Conservation (phyloP, 2,888 invertebrate genomes). For the Cheilosia vulpina region DNA sequence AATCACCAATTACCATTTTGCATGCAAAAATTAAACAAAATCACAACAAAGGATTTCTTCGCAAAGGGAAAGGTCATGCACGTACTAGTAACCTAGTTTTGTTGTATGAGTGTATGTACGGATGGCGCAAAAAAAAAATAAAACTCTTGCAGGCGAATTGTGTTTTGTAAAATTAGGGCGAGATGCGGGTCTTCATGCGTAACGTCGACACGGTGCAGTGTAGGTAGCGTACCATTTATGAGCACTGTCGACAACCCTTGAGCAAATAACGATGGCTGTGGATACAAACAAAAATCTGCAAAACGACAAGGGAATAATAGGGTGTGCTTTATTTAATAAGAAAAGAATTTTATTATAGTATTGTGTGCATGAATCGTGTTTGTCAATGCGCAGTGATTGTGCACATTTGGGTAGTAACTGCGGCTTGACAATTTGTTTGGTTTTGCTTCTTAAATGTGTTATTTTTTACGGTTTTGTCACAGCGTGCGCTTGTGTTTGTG, state of each 20-base stretch:
- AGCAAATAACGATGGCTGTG: constrained; percentile 13
- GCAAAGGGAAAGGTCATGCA: constrained; percentile 63
- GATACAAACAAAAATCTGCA: not conserved
- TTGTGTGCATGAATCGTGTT: not conserved
- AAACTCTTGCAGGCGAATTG: constrained; percentile 21
- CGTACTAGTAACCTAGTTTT: constrained; percentile 65
- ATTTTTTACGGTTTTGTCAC: too few species aligned
- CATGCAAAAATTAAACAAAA: constrained; percentile 35
- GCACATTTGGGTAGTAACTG: not conserved
- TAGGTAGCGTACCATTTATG: constrained; percentile 6
- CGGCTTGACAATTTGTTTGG: too few species aligned
- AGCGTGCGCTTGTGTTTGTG: too few species aligned
- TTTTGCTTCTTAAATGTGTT: too few species aligned
- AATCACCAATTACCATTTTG: constrained; percentile 15
- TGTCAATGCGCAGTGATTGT: not conserved
- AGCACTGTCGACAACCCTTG: constrained; percentile 40
- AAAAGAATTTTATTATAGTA: constrained; percentile 10
- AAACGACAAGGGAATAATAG: not conserved
- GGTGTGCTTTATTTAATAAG: constrained; percentile 2
- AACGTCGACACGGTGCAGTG: constrained; percentile 11
- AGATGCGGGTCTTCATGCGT: constrained; percentile 51
- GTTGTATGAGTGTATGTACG: constrained; percentile 26
- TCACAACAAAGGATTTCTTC: constrained; percentile 52
- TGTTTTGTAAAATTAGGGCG: constrained; percentile 13
- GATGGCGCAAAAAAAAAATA: constrained; percentile 7